Evolutionary conservation across 2,888 invertebrate genomes (phyloP).

Genomic region (Sphaerophoria taeniata): DNA sequence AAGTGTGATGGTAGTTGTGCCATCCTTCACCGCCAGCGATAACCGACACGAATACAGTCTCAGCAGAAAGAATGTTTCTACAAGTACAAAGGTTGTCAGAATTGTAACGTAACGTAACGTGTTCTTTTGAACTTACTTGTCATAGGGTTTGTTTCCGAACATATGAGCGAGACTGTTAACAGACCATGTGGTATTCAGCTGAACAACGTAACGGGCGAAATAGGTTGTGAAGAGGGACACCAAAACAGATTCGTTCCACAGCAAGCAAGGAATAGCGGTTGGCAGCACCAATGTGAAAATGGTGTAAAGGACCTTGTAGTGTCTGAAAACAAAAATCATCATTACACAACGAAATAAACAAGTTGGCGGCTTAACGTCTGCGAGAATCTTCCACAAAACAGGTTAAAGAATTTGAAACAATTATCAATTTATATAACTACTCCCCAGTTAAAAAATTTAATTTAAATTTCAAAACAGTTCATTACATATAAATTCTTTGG

Average conservation of each 20-base stretch:
- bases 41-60: slow-evolving; percentile 88
- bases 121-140: slow-evolving; percentile 83
- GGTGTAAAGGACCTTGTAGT: slow-evolving; percentile 84
- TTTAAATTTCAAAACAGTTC: not conserved
- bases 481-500: not conserved
- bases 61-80: slow-evolving; percentile 89
- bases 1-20: slow-evolving; percentile 96
- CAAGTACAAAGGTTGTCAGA: slow-evolving; percentile 42
- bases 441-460: not conserved
- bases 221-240: slow-evolving; percentile 85
- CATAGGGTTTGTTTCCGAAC: slow-evolving; percentile 88
- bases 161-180: slow-evolving; percentile 89
- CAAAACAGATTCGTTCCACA: slow-evolving; percentile 86
- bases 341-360: not conserved
- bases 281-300: slow-evolving; percentile 85
- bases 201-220: slow-evolving; percentile 85
- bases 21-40: slow-evolving; percentile 92
- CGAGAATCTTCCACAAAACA: not conserved
- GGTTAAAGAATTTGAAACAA: not conserved
- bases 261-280: slow-evolving; percentile 84
- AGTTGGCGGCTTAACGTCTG: not conserved
- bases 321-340: slow-evolving; percentile 81
- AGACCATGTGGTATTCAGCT: slow-evolving; percentile 88
- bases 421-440: not conserved
- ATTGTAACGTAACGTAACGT: not conserved